These are phyloP conservation scores for Alligator sinensis DNA, from an alignment of 2,113 vertebrate genomes.

Conservation along the genomic window DNA sequence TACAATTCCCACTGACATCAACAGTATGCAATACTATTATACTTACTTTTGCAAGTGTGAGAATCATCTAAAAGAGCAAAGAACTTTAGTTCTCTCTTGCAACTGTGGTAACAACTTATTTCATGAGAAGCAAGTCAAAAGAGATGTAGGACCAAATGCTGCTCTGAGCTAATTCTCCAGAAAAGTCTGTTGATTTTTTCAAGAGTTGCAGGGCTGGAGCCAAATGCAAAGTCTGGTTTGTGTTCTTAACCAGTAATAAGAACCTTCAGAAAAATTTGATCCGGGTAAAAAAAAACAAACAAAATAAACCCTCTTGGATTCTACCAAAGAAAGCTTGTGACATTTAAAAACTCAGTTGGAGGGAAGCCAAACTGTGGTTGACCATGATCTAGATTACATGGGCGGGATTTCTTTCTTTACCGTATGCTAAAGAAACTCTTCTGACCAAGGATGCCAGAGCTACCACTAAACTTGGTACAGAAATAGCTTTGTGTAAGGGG, in stretches of 20 bases:
- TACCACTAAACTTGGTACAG: constrained; percentile 40
- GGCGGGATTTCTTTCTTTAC: constrained; percentile 18
- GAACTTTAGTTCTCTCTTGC: constrained; percentile 47
- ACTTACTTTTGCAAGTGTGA: not conserved
- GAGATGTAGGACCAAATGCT: not conserved
- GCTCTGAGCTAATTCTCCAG: constrained; percentile 11
- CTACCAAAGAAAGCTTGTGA: constrained; percentile 44
- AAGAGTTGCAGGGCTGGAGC: not conserved
- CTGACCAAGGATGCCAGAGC: constrained; percentile 23
- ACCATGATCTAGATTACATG: not conserved
- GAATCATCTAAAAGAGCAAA: constrained; percentile 35
- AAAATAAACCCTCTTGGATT: constrained; percentile 64
- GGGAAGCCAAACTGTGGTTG: not conserved
- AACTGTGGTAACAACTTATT: constrained; percentile 15
- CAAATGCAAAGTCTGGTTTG: constrained; percentile 32
- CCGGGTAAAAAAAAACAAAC: constrained; percentile 30
- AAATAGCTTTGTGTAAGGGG: constrained; percentile 64
- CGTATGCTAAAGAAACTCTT: constrained; percentile 39
- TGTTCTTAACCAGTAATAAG: constrained; percentile 22
- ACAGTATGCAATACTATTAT: not conserved
- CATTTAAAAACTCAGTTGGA: constrained; percentile 35
- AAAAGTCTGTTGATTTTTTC: not conserved
- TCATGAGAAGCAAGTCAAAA: constrained; percentile 23
- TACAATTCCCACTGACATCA: constrained; percentile 4
- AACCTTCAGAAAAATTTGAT: constrained; percentile 55